Evolutionary conservation across 2,113 vertebrate species (phyloP), one percentile per base, ranked within the genome.

Genomic region (Gadus chalcogrammus): DNA sequence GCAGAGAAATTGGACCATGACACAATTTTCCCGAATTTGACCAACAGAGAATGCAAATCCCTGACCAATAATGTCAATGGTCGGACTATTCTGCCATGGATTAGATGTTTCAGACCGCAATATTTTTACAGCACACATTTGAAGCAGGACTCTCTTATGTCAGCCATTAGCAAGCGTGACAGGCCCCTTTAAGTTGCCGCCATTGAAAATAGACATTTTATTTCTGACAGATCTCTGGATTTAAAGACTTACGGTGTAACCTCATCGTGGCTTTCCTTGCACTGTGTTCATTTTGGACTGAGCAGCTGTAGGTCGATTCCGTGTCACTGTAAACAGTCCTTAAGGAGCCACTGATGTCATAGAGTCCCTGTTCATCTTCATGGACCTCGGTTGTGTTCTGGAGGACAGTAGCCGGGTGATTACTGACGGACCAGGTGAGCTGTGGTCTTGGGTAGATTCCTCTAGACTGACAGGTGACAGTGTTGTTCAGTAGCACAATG

Each of bases 401-500:
- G 3, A 35, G n/a, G 17, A 18, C 76, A n/a, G 2, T 2, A 9
- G 27, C 68, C 7, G 17, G 24, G 0, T 3, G 12, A 3, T 15
- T 3, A 0, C 0, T 24, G 35, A 17, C 24, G 79, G 73, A 76
- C 68, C 79, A 88, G 64, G 0, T 88, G 88, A 94, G 73, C 0
- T 76, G 16, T 78, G 79, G 80, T 0, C 27, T 12, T 70, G 88
- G 84, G 12, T 82, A 84, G 83, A 91, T 69, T 4, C 64, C 68
- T 52, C 75, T 62, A 5, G 82, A 84, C 48, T 61, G 81, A 75
- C 89, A 91, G 77, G 5, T 81, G 62, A 90, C 68, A 8, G 15
- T 55, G 15, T 85, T 64, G 22, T 5, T 18, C 9, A 0, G 38
- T 20, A 67, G 48, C 15, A 61, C 16, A 0, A 91, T 67, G 63